These are phyloP conservation scores for Puntigrus tetrazona DNA, from an alignment of 2,113 vertebrate species.

Conservation along the genomic window DNA sequence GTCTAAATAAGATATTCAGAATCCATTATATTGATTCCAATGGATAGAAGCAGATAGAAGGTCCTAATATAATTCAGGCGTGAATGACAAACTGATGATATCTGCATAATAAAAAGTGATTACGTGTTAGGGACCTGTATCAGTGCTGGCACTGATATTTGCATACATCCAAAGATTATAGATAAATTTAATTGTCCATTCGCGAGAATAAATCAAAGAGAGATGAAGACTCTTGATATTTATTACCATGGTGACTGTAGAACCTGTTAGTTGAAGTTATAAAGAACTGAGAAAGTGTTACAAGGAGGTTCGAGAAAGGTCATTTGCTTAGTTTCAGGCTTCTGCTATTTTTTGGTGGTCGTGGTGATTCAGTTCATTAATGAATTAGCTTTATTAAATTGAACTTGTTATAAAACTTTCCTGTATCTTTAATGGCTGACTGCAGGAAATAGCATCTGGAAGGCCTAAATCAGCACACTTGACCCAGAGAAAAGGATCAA, in stretches of 20 bases:
- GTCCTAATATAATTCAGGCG: background rate
- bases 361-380: background rate
- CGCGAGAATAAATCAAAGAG: background rate
- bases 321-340: background rate
- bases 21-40: background rate
- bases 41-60: background rate
- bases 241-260: background rate
- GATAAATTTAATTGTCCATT: background rate
- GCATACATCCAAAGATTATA: background rate
- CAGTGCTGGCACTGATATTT: background rate
- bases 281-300: background rate
- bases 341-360: background rate
- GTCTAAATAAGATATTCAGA: slow-evolving; percentile 18
- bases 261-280: background rate
- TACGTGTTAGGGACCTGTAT: background rate
- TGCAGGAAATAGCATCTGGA: background rate
- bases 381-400: background rate
- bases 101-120: background rate
- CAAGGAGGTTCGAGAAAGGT: background rate
- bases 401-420: no score
- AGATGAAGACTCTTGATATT: background rate
- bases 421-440: background rate
- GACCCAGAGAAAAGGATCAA: background rate
- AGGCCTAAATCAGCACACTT: background rate
- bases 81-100: background rate